Percentiles rank a stretch among this genome's conserved stretches.
phyloP scores from a whole-genome alignment of 2,797 vertebrate species.

The Rhyacichthys aspro region DNA sequence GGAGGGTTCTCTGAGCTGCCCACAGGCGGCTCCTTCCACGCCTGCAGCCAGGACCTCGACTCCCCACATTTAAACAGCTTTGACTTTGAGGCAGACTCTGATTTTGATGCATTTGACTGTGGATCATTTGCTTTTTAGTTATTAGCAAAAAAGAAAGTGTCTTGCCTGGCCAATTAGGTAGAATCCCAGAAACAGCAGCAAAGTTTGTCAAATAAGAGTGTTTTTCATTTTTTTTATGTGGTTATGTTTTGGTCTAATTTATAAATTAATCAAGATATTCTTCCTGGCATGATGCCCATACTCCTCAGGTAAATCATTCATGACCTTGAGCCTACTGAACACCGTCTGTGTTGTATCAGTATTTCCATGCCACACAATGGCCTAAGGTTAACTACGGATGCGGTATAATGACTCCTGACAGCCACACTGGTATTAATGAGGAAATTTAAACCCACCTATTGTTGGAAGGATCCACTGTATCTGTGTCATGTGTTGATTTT shows the following conservation, averaged over 20 bases:
- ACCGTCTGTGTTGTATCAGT: conserved; percentile 43
- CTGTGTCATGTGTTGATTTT: conserved; percentile 21
- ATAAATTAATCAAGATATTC: conserved; percentile 49
- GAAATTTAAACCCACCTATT: not conserved
- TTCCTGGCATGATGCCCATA: conserved; percentile 48
- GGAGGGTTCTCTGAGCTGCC: conserved; percentile 73
- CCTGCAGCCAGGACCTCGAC: conserved; percentile 79
- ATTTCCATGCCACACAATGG: conserved; percentile 29
- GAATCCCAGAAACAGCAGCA: conserved; percentile 1
- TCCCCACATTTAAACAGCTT: conserved; percentile 81
- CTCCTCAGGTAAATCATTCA: conserved; percentile 64
- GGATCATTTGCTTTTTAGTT: conserved; percentile 84
- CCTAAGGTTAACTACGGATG: conserved; percentile 7
- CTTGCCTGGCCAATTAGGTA: conserved; percentile 1
- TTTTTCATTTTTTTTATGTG: conserved; percentile 22
- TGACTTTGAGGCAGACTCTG: conserved; percentile 84
- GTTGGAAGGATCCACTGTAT: conserved; percentile 12
- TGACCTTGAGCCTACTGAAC: conserved; percentile 49
- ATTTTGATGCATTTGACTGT: conserved; percentile 85
- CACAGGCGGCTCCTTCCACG: conserved; percentile 64
- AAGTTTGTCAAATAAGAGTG: not conserved
- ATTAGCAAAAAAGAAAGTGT: not conserved
- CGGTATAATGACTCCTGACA: conserved; percentile 10
- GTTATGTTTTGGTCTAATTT: conserved; percentile 33
- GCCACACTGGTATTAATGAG: conserved; percentile 2